Percentiles rank a stretch among this genome's conserved stretches.
These are phyloP conservation scores for Anagyrus pseudococci DNA, from an alignment of 2,888 invertebrate species.

Conservation along the genomic window DNA sequence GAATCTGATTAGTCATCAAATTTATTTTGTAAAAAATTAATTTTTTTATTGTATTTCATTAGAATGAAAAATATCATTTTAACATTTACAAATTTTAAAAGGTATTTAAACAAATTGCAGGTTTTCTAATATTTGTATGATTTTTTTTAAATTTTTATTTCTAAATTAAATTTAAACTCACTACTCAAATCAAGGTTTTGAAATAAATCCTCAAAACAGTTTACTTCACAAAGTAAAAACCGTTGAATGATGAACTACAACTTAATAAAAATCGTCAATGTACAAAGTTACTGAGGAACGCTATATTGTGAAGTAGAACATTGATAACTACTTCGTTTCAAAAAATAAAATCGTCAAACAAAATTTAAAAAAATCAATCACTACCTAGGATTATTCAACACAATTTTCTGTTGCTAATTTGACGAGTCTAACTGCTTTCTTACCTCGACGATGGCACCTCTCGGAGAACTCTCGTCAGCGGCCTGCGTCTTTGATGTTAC, in stretches of 20 bases:
- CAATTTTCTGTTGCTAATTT: conserved; percentile 21
- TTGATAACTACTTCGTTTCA: conserved; percentile 2
- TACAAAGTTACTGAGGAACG: background rate
- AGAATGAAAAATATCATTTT: background rate
- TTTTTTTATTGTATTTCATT: background rate
- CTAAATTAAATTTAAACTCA: background rate
- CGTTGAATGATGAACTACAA: too few relatives aligned
- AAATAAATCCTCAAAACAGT: background rate
- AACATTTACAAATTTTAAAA: background rate
- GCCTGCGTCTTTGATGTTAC: background rate
- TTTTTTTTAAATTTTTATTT: background rate
- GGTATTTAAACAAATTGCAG: background rate
- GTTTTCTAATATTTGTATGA: background rate
- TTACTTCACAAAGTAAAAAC: background rate
- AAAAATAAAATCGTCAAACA: background rate
- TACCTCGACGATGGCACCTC: conserved; percentile 58
- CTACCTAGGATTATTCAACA: conserved; percentile 21
- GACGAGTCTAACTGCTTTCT: conserved; percentile 38
- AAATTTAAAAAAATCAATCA: conserved; percentile 15
- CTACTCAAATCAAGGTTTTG: background rate
- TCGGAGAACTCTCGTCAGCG: conserved; percentile 43
- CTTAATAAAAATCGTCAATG: too few relatives aligned
- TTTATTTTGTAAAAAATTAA: background rate
- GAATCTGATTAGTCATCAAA: too few relatives aligned
- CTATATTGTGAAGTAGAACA: conserved; percentile 2